Conservation (phyloP, 1,140 invertebrate genomes). For the Zaprionus taronus region DNA sequence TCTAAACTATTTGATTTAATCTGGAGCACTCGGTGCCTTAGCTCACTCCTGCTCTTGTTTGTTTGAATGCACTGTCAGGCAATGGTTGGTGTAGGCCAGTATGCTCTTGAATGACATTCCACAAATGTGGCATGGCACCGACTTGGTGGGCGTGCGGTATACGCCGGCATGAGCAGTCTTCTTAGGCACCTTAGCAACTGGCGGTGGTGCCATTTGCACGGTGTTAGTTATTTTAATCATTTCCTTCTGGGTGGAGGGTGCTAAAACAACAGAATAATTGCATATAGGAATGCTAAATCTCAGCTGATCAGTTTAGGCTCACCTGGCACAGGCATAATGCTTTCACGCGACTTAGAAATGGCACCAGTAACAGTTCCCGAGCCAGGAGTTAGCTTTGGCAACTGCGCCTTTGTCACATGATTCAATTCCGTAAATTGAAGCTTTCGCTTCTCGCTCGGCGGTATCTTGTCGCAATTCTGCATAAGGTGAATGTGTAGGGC, state of each 20-base stretch:
- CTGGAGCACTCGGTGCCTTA: conserved; percentile 61
- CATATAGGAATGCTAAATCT: neutral
- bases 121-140: conserved; percentile 71
- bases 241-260: neutral
- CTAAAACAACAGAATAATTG: conserved; percentile 8
- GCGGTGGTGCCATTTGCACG: conserved; percentile 51
- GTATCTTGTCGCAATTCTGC: conserved; percentile 77
- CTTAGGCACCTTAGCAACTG: conserved; percentile 59
- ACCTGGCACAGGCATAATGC: conserved; percentile 11
- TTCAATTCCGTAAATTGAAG: conserved; percentile 73
- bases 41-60: conserved; percentile 20
- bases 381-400: conserved; percentile 52
- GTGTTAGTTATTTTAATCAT: neutral
- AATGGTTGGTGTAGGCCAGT: conserved; percentile 74
- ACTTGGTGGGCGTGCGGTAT: conserved; percentile 71
- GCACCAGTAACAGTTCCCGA: neutral
- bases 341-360: conserved; percentile 6
- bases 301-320: neutral
- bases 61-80: conserved; percentile 62
- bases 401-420: conserved; percentile 70
- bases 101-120: conserved; percentile 74
- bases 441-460: conserved; percentile 73
- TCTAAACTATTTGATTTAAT: conserved; percentile 67
- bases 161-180: conserved; percentile 68
- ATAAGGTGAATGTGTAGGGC: conserved; percentile 76